Evolutionary conservation across 2,888 invertebrate species (phyloP).

Genomic region (Polietes domitor): DNA sequence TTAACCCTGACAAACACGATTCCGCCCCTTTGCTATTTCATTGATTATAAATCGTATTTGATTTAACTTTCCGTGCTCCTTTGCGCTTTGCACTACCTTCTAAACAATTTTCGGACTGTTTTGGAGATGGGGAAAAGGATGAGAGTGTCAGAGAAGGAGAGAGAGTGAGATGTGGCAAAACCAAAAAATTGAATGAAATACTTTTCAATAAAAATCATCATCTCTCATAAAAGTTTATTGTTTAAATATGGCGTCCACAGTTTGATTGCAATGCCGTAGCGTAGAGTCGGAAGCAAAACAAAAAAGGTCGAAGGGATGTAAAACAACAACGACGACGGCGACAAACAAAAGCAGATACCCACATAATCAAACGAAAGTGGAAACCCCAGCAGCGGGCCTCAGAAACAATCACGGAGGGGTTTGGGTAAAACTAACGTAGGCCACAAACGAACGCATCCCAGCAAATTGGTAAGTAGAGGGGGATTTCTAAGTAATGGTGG

Average conservation of each 20-base stretch:
- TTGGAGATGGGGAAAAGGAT: no score
- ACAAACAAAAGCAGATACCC: background rate
- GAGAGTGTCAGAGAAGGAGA: no score
- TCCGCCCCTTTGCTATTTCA: no score
- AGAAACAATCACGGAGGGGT: background rate
- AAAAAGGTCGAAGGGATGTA: slow-evolving; percentile 10
- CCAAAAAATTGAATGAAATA: background rate
- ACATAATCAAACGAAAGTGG: background rate
- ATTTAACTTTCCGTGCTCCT: no score
- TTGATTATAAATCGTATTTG: no score
- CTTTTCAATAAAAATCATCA: slow-evolving; percentile 14
- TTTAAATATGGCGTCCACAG: slow-evolving; percentile 55
- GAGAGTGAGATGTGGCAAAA: slow-evolving; percentile 11
- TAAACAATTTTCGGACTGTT: no score
- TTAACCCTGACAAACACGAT: no score
- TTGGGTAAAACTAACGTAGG: background rate
- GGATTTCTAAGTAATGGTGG: background rate
- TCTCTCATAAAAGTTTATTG: slow-evolving; percentile 33
- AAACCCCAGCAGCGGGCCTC: background rate
- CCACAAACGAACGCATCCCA: background rate
- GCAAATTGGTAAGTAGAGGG: background rate
- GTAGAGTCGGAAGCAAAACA: background rate
- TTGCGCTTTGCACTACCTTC: no score
- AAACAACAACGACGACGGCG: background rate
- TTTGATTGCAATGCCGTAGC: slow-evolving; percentile 33